Percentiles rank a stretch among this genome's conserved stretches.
phyloP scores from a whole-genome alignment of 2,113 vertebrate genomes.

The Cairina moschata region DNA sequence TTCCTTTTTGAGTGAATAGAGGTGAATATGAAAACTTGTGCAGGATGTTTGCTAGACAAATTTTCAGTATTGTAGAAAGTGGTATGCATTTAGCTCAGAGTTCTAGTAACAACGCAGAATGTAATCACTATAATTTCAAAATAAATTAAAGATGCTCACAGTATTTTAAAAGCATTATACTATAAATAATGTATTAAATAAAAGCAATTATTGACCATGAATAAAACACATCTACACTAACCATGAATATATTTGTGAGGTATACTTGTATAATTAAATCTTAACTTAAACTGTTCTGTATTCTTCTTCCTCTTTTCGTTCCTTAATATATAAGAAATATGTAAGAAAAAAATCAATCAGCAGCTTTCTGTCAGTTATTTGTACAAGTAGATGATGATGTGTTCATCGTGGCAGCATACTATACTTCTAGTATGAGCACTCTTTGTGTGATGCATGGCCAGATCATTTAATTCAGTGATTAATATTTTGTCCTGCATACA shows the following conservation, averaged over 20 bases:
- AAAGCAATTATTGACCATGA: background rate
- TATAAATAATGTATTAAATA: background rate
- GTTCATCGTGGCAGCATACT: background rate
- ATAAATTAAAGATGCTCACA: background rate
- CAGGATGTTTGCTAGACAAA: background rate
- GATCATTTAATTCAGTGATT: conserved; percentile 36
- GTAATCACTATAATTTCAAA: background rate
- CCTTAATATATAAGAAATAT: background rate
- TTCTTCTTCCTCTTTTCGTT: background rate
- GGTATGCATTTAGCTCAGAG: background rate
- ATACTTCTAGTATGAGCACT: background rate
- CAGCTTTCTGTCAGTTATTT: background rate
- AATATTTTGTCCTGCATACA: conserved; percentile 31
- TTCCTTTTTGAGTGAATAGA: background rate
- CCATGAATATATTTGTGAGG: background rate
- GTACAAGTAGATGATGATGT: background rate
- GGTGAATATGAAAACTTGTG: background rate
- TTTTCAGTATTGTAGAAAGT: background rate
- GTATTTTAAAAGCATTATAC: accelerated
- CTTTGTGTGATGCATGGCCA: conserved; percentile 3
- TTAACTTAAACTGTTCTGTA: background rate
- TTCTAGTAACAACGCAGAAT: background rate
- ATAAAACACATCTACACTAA: too few species aligned
- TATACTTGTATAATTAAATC: background rate
- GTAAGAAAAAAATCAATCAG: background rate